Base-by-base conservation (phyloP, 2,797 vertebrate species). In the Channa striata region DNA sequence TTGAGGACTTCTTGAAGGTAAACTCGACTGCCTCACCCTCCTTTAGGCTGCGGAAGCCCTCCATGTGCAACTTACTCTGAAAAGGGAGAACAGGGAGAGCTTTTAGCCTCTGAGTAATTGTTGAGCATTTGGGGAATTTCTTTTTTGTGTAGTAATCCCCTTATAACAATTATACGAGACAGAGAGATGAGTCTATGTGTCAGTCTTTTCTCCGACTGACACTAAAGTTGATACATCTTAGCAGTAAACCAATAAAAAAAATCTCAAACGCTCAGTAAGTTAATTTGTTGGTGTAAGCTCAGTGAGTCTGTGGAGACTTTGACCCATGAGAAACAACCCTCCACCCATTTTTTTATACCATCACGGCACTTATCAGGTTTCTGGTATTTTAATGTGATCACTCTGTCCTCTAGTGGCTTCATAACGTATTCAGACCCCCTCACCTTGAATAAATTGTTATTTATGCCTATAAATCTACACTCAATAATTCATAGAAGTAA, bases 41-140 rank as follows among this genome's bases (percentile, higher is more conserved):
- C 90, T 98, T 99, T 85, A 99, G 92, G 91, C 97, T 99, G 72
- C 97, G 97, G 88, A 99, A 99, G 1, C 97, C 97, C 40, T 99
- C 97, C 98, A 99, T 99, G 91, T 98, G 95, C 73, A 99, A 94
- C 84, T 99, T 99, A 89, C 98, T 99, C 98, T 99, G 89, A 56
- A 80, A 54, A 6, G 25, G 14, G 5, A n/a, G 68, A 17, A 70
- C 0, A 23, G 17, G 13, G 3, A 53, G 14, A 65, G 21, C 20
- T 52, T 75, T 74, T 6, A 61, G 25, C 30, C 21, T 61, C 11
- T 33, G 33, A 5, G 5, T 33, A 2, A 59, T 30, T 33, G 20
- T 53, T 64, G 33, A 1, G 0, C 14, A 20, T 58, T 66, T 21
- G 13, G 16, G 33, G 9, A 77, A 51, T 14, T 58, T 21, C n/a